A percentile compares a stretch with the other conserved stretches of the same genome.
These are phyloP conservation scores for Sisor rabdophorus DNA, from an alignment of 2,113 vertebrate species.

Conservation along the genomic window DNA sequence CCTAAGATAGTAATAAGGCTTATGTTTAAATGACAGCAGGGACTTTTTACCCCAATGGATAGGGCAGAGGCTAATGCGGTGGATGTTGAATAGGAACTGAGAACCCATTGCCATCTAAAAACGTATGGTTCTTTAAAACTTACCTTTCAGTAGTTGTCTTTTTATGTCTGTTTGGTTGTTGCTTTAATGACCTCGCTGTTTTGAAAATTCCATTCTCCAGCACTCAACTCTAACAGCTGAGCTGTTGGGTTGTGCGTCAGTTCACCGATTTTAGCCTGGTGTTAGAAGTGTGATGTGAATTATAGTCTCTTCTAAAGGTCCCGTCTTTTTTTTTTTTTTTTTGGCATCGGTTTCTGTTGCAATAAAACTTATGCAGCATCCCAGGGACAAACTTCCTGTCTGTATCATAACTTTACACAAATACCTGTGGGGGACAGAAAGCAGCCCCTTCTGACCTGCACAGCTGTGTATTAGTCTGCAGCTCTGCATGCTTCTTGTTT, in stretches of 20 bases:
- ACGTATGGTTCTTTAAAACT: neutral
- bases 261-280: neutral
- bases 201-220: neutral
- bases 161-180: too few species aligned
- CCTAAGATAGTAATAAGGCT: too few species aligned
- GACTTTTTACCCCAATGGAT: neutral
- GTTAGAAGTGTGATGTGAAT: neutral
- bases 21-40: neutral
- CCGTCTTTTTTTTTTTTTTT: neutral
- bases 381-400: neutral
- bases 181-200: neutral
- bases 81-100: neutral
- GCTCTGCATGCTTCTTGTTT: constrained; percentile 1
- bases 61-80: neutral
- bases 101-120: neutral
- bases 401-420: neutral
- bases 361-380: neutral
- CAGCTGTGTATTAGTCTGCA: neutral
- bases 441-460: neutral
- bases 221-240: neutral
- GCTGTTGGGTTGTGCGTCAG: neutral
- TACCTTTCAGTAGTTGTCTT: neutral
- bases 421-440: neutral
- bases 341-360: neutral
- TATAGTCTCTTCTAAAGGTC: neutral